phyloP scores from a whole-genome alignment of 1,140 invertebrate species.

The Meloidogyne chitwoodi region DNA sequence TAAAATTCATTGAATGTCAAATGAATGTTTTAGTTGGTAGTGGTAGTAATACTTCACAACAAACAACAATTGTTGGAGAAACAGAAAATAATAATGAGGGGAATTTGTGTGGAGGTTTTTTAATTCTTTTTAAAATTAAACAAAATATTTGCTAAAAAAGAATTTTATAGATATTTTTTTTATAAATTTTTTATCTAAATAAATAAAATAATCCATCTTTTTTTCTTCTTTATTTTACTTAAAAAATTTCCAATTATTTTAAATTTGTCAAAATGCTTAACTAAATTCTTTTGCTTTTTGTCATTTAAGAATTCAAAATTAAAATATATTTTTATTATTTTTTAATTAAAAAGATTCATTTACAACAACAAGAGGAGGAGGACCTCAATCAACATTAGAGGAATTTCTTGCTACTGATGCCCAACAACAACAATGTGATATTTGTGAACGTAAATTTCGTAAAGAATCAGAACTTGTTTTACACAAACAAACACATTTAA shows the following conservation, averaged over 20 bases:
- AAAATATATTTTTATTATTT: too few species aligned
- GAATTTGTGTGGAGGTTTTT: too few species aligned
- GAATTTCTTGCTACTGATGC: slow-evolving; percentile 32
- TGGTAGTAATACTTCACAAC: not conserved
- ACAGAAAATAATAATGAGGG: not conserved
- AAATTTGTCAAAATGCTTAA: too few species aligned
- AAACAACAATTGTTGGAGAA: not conserved
- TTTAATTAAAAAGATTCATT: not conserved
- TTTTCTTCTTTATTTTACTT: too few species aligned
- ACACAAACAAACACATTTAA: slow-evolving; percentile 53
- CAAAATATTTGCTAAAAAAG: too few species aligned
- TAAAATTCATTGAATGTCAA: not conserved
- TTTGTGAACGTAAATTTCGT: slow-evolving; percentile 52
- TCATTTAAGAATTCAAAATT: too few species aligned
- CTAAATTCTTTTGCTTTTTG: too few species aligned
- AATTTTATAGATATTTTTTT: too few species aligned
- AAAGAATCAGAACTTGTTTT: slow-evolving; percentile 49
- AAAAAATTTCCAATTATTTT: too few species aligned
- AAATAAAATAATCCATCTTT: too few species aligned
- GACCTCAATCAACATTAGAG: slow-evolving; percentile 11
- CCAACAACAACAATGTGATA: slow-evolving; percentile 39
- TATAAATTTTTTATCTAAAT: too few species aligned
- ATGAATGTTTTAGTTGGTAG: not conserved
- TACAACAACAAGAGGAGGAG: not conserved
- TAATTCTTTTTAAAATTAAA: too few species aligned